phyloP scores from a whole-genome alignment of 2,888 invertebrate species.

The Gortyna flavago region DNA sequence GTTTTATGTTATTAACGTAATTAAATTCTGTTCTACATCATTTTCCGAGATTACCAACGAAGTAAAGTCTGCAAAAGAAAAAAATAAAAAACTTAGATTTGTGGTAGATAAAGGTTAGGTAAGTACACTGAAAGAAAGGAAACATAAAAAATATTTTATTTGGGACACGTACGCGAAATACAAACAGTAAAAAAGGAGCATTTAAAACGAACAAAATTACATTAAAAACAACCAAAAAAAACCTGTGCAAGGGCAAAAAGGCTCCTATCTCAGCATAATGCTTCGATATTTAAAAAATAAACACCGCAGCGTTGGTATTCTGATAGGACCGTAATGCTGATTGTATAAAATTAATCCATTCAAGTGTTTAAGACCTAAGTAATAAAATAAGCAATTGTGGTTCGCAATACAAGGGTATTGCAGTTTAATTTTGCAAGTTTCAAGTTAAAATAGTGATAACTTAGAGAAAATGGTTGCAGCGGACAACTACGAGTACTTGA shows the following conservation, averaged over 20 bases:
- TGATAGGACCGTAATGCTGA: not conserved
- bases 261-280: not conserved
- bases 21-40: not conserved
- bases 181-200: not conserved
- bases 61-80: not conserved
- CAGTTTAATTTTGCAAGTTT: constrained; percentile 18
- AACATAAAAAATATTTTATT: not conserved
- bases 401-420: not conserved
- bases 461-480: constrained; percentile 31
- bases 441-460: constrained; percentile 24
- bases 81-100: not conserved
- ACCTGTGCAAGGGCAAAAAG: not conserved
- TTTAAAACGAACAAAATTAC: not conserved
- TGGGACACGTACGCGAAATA: not conserved
- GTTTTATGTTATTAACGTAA: not conserved
- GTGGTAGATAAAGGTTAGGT: not conserved
- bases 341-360: not conserved
- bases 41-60: not conserved
- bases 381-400: constrained; percentile 22
- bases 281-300: no score
- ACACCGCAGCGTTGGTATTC: no score
- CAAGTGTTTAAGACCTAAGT: not conserved
- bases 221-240: not conserved
- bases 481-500: constrained; percentile 5
- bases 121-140: not conserved